Conservation (phyloP, 2,888 invertebrate species). For the Ectemnius lituratus region DNA sequence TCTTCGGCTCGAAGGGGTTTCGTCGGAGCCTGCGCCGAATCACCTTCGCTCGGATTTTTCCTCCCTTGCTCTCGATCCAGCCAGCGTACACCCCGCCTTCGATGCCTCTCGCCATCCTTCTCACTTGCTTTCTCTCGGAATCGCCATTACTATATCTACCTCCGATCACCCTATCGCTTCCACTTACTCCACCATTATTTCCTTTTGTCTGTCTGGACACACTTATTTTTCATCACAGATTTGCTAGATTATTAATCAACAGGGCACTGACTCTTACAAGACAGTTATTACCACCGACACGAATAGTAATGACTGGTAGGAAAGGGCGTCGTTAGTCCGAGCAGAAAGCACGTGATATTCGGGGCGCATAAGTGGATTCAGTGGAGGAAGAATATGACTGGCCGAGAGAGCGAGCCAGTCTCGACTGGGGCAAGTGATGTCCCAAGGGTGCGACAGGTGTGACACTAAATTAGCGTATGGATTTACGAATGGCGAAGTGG, state of each 20-base stretch:
- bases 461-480: constrained; percentile 28
- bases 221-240: no score
- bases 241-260: no score
- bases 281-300: no score
- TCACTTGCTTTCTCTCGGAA: constrained; percentile 22
- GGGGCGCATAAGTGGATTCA: neutral
- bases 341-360: neutral
- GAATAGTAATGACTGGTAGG: no score
- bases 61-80: constrained; percentile 51
- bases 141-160: constrained; percentile 39
- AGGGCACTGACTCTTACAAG: no score
- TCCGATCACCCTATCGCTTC: constrained; percentile 69
- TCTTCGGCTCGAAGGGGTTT: constrained; percentile 36
- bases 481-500: neutral
- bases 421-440: neutral
- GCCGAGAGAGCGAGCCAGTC: no score
- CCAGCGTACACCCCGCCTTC: constrained; percentile 41
- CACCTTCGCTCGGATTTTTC: constrained; percentile 57
- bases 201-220: neutral
- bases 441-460: constrained; percentile 40
- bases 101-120: neutral
- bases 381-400: no score
- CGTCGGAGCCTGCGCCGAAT: constrained; percentile 70
- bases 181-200: constrained; percentile 61
- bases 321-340: no score